Base-by-base conservation (phyloP, 2,113 vertebrate genomes). In the Oceanites oceanicus region DNA sequence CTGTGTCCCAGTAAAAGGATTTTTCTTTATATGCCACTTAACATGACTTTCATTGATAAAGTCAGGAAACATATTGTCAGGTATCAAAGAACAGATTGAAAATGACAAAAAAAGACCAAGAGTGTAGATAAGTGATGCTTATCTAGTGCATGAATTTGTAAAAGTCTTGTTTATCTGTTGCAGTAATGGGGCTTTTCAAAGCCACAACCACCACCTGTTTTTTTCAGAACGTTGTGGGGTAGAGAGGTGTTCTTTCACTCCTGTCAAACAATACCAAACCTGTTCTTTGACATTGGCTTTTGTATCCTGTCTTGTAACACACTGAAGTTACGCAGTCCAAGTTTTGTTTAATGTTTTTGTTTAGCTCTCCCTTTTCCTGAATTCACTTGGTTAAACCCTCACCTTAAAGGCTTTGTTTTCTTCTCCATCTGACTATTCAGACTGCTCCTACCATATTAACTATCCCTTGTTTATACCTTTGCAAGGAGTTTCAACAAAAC, bases 151-250 rank as follows among this genome's bases (percentile, higher is more conserved):
- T 74, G 50, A 63, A 79, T 79, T 87, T 73, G 20, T 80, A 18
- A 27, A 42, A 73, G 42, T 62, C 12, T 66, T 88, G 63, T 89
- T 87, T 95, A 66, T 66, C 58, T 70, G 0, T 47, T 50, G 68
- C 27, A 74, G 20, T 59, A 76, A 76, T n/a, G 27, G n/a, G 15
- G 3, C 26, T 85, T 95, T 92, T 82, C 20, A 86, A 76, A 88
- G 20, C 15, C 15, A 23, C n/a, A 55, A 0, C 19, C 17, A 10
- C 27, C 10, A 12, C 10, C 23, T 2, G 12, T 75, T 65, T 66
- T 63, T 76, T 67, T 29, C 30, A 53, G 27, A 44, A 63, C 0
- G 0, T 32, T 38, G 14, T 0, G 0, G 18, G 10, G 19, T n/a
- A 67, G 16, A 38, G 9, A 84, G 10, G 20, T 6, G 5, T 70